Evolutionary conservation across 92 coral and sea anemone genomes (phyloP).

Genomic region (Plumapathes pennacea): DNA sequence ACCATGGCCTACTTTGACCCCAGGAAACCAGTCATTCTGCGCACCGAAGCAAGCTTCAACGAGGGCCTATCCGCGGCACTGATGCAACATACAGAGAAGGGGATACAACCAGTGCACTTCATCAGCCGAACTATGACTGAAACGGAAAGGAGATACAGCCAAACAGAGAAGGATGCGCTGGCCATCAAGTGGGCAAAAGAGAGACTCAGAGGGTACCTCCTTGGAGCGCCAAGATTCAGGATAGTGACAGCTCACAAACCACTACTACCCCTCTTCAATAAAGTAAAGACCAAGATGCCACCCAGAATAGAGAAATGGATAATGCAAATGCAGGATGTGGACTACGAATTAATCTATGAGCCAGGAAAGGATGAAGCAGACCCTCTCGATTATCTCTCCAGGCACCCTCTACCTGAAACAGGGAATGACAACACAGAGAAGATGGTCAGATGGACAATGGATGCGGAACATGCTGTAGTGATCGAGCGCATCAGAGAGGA

Average conservation of each 20-base stretch:
- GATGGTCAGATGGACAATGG: slow-evolving; percentile 4
- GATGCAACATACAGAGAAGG: too few relatives aligned
- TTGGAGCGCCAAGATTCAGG: slow-evolving; percentile 34
- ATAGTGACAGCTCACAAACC: slow-evolving; percentile 34
- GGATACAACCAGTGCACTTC: slow-evolving; percentile 1
- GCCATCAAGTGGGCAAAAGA: slow-evolving; percentile 54
- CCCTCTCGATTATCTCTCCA: slow-evolving; percentile 39
- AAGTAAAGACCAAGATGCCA: slow-evolving; percentile 21
- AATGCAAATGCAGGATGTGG: slow-evolving; percentile 45
- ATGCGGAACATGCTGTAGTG: slow-evolving; percentile 28
- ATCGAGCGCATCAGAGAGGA: slow-evolving; percentile 14
- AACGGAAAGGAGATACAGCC: slow-evolving; percentile 52
- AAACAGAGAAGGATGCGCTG: slow-evolving; percentile 43
- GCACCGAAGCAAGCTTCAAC: too few relatives aligned
- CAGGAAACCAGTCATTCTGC: slow-evolving; percentile 12
- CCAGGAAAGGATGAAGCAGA: slow-evolving; percentile 45
- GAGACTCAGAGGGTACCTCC: slow-evolving; percentile 24
- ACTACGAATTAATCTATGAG: slow-evolving; percentile 37
- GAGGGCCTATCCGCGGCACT: too few relatives aligned
- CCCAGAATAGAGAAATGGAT: slow-evolving; percentile 26
- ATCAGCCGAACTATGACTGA: slow-evolving; percentile 27
- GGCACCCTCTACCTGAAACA: slow-evolving; percentile 53
- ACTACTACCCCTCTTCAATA: slow-evolving; percentile 37
- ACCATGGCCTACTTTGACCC: slow-evolving; percentile 42
- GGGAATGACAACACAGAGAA: slow-evolving; percentile 27